These are phyloP conservation scores for Erethizon dorsatum DNA, from an alignment of 2,797 vertebrate species.

Conservation along the genomic window DNA sequence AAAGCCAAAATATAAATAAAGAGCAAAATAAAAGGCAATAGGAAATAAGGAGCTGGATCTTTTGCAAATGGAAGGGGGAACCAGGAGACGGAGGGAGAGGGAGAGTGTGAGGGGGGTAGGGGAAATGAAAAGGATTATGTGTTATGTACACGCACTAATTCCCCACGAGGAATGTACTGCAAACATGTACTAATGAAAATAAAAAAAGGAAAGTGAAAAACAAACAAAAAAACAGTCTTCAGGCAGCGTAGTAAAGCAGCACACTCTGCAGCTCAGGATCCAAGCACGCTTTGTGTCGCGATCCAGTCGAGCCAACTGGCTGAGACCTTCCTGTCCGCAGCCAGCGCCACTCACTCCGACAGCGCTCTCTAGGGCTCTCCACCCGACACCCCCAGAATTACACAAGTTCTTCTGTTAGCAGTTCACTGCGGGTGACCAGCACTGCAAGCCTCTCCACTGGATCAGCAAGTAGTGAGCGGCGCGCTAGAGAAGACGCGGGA, in stretches of 20 bases:
- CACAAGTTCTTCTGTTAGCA: too few relatives aligned
- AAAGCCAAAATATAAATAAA: neutral
- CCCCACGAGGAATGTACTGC: neutral
- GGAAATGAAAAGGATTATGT: neutral
- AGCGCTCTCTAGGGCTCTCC: neutral
- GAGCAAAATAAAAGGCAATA: neutral
- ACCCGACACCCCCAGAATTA: neutral
- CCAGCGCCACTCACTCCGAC: neutral
- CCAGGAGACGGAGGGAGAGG: neutral
- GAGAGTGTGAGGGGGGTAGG: neutral
- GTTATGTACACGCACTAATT: neutral
- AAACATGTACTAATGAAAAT: neutral
- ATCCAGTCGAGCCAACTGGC: neutral
- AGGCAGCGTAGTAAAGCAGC: neutral
- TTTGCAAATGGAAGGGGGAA: neutral
- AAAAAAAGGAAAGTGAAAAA: neutral
- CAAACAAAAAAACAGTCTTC: neutral
- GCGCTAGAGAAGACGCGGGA: too few relatives aligned
- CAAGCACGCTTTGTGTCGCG: neutral
- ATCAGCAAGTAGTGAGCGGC: neutral
- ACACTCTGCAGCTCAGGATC: neutral
- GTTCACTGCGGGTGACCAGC: neutral
- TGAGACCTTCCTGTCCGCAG: neutral
- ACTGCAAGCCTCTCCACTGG: neutral
- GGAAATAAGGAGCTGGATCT: neutral